A percentile compares a stretch with the other conserved stretches of the same genome.
Conservation (phyloP, 1,140 invertebrate genomes). For the Rhynchophorus ferrugineus region DNA sequence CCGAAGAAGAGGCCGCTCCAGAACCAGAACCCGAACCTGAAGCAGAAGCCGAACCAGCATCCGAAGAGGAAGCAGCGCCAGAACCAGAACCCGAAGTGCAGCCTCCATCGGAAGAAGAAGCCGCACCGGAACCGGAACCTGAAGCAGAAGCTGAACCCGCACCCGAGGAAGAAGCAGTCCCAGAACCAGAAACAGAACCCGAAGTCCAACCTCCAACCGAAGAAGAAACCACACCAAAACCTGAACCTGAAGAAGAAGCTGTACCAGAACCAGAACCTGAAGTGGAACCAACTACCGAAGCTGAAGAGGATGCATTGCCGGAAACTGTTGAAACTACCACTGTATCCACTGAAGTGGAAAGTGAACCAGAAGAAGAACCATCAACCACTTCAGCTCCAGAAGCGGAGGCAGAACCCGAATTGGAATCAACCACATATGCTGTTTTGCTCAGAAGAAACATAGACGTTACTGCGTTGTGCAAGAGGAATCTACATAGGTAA, state of each 20-base stretch:
- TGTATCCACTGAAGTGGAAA: too few species aligned
- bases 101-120: not conserved
- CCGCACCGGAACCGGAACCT: not conserved
- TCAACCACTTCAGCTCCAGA: too few species aligned
- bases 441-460: too few species aligned
- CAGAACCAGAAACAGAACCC: not conserved
- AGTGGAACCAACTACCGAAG: not conserved
- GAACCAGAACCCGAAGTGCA: not conserved
- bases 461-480: too few species aligned
- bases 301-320: not conserved
- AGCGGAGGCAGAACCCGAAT: too few species aligned
- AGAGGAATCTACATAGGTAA: too few species aligned
- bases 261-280: not conserved
- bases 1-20: not conserved
- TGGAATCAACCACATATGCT: too few species aligned
- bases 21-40: not conserved
- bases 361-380: too few species aligned
- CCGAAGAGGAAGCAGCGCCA: not conserved
- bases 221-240: not conserved
- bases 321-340: too few species aligned
- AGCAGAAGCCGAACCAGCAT: not conserved
- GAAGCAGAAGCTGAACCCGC: not conserved
- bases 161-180: not conserved
- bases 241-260: not conserved
- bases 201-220: not conserved